These are phyloP conservation scores for Enteromius argenteus DNA, from an alignment of 2,797 vertebrate species.

Conservation along the genomic window DNA sequence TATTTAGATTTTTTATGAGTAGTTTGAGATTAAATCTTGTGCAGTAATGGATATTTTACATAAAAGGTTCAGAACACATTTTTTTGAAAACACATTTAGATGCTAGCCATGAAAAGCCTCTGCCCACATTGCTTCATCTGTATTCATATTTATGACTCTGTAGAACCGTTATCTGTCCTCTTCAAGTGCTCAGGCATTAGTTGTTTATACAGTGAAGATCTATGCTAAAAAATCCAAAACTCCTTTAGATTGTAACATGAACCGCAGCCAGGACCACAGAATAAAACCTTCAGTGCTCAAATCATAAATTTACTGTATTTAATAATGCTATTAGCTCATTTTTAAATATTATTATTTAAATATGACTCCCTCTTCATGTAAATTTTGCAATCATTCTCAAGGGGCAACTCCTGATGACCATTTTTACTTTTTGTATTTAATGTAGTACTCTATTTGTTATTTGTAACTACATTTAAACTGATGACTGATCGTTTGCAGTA, in stretches of 20 bases:
- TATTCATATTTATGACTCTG: slow-evolving; percentile 57
- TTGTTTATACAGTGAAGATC: slow-evolving; percentile 27
- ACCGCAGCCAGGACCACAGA: background rate
- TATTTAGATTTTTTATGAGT: background rate
- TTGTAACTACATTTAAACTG: background rate
- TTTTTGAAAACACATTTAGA: slow-evolving; percentile 53
- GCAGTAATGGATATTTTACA: slow-evolving; percentile 13
- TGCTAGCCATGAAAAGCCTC: slow-evolving; percentile 60
- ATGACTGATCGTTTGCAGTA: background rate
- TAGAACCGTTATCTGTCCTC: slow-evolving; percentile 37
- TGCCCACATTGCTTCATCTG: slow-evolving; percentile 39
- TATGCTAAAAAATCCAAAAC: background rate
- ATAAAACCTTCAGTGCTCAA: slow-evolving; percentile 15
- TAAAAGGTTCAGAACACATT: slow-evolving; percentile 17
- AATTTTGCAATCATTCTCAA: background rate
- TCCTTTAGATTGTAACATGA: slow-evolving; percentile 15
- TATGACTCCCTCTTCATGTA: background rate
- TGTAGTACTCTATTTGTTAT: background rate
- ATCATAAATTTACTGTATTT: slow-evolving; percentile 22
- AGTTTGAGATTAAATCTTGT: slow-evolving; percentile 12
- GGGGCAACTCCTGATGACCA: background rate
- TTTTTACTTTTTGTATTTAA: slow-evolving; percentile 1
- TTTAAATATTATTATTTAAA: too few species aligned
- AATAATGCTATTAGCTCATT: background rate
- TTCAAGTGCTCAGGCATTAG: slow-evolving; percentile 14